A percentile compares a stretch with the other conserved stretches of the same genome.
Conservation (phyloP, 2,888 invertebrate genomes). For the Troides oblongomaculatus region DNA sequence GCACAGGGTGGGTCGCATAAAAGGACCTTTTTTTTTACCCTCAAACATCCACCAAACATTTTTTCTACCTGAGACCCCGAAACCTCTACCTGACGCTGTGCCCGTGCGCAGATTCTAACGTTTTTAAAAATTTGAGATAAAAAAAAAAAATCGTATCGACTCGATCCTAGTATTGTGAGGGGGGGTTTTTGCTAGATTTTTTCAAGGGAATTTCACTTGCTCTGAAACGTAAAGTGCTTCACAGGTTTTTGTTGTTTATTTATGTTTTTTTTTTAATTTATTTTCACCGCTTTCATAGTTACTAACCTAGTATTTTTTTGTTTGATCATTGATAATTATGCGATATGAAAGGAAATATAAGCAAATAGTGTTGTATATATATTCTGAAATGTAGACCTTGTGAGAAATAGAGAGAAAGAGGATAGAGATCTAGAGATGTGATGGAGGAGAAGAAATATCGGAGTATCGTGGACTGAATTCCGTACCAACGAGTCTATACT, state of each 20-base stretch:
- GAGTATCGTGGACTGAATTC: too few relatives aligned
- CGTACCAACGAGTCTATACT: too few relatives aligned
- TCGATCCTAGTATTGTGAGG: constrained; percentile 46
- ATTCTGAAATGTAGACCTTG: too few relatives aligned
- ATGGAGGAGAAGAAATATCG: too few relatives aligned
- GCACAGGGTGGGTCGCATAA: constrained; percentile 72
- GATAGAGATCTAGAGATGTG: too few relatives aligned
- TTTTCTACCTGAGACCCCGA: constrained; percentile 77
- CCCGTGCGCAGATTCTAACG: constrained; percentile 68
- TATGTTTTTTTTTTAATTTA: constrained; percentile 44
- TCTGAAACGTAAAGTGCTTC: constrained; percentile 46
- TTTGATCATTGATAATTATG: too few relatives aligned
- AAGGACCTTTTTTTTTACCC: constrained; percentile 64
- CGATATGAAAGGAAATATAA: too few relatives aligned
- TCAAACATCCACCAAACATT: constrained; percentile 60
- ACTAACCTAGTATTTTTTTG: neutral
- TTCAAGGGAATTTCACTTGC: constrained; percentile 72
- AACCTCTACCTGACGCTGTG: constrained; percentile 64
- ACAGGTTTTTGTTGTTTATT: constrained; percentile 58
- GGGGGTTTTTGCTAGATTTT: constrained; percentile 68
- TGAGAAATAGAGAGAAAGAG: too few relatives aligned
- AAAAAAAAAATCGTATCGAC: constrained; percentile 42
- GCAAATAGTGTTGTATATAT: too few relatives aligned
- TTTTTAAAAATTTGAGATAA: constrained; percentile 48
- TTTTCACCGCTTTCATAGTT: constrained; percentile 36